Percentiles rank a stretch among this genome's conserved stretches.
These are phyloP conservation scores for Hyles euphorbiae DNA, from an alignment of 1,140 invertebrate species.

Conservation along the genomic window DNA sequence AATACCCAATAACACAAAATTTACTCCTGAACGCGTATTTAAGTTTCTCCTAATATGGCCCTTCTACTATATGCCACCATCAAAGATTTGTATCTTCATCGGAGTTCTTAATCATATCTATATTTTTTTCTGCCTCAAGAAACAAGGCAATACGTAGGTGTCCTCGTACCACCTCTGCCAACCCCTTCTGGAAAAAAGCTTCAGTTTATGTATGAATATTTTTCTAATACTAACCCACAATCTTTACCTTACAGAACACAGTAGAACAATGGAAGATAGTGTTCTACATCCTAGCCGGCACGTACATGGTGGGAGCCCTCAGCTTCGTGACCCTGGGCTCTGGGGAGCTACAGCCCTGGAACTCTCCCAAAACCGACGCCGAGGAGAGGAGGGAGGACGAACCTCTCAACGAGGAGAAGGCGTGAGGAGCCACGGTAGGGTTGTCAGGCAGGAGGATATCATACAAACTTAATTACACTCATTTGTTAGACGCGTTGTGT, in stretches of 20 bases:
- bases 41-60: too few relatives aligned
- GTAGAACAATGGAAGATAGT: slow-evolving; percentile 88
- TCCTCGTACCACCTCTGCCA: too few relatives aligned
- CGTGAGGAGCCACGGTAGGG: slow-evolving; percentile 12
- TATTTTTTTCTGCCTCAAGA: too few relatives aligned
- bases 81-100: too few relatives aligned
- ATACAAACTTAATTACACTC: neutral
- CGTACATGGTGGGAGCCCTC: slow-evolving; percentile 83
- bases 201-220: too few relatives aligned
- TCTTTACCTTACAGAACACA: slow-evolving; percentile 77
- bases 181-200: too few relatives aligned
- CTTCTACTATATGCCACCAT: too few relatives aligned
- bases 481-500: neutral
- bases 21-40: too few relatives aligned
- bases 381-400: slow-evolving; percentile 50
- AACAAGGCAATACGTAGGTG: too few relatives aligned
- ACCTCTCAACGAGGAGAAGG: slow-evolving; percentile 54
- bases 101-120: too few relatives aligned
- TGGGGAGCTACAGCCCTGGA: slow-evolving; percentile 84
- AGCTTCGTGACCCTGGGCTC: slow-evolving; percentile 82
- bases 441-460: neutral
- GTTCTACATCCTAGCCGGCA: slow-evolving; percentile 86
- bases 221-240: too few relatives aligned
- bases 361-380: slow-evolving; percentile 31
- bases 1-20: too few relatives aligned